A percentile compares a stretch with the other conserved stretches of the same genome.
phyloP scores from a whole-genome alignment of 1,140 invertebrate species.

The Phortica variegata region DNA sequence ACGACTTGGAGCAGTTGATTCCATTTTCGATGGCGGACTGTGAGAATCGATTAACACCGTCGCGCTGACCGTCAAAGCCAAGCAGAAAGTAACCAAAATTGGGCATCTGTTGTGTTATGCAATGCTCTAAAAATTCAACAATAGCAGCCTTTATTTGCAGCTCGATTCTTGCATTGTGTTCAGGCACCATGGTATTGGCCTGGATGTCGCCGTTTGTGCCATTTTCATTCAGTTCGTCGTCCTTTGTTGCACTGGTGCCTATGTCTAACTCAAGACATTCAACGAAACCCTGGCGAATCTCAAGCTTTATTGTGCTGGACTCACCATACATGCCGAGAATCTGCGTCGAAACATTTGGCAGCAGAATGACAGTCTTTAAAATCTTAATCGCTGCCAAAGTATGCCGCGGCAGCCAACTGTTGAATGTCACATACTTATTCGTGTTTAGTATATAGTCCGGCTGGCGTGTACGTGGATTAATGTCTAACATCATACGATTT shows the following conservation, averaged over 20 bases:
- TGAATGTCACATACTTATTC: slow-evolving; percentile 75
- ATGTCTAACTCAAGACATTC: slow-evolving; percentile 80
- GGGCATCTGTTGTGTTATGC: slow-evolving; percentile 72
- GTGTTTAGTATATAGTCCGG: slow-evolving; percentile 81
- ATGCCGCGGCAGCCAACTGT: slow-evolving; percentile 69
- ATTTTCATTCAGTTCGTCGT: slow-evolving; percentile 13
- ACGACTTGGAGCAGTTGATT: slow-evolving; percentile 78
- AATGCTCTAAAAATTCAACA: slow-evolving; percentile 72
- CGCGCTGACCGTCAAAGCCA: slow-evolving; percentile 75
- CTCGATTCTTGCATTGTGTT: slow-evolving; percentile 35
- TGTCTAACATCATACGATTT: slow-evolving; percentile 78
- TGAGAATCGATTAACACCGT: too few relatives aligned
- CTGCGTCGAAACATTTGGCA: slow-evolving; percentile 69
- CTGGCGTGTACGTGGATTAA: slow-evolving; percentile 73
- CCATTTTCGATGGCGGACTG: slow-evolving; percentile 70
- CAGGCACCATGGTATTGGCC: neutral
- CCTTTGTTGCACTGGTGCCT: slow-evolving; percentile 13
- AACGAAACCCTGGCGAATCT: slow-evolving; percentile 80
- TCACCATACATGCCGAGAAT: slow-evolving; percentile 71
- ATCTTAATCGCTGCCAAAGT: slow-evolving; percentile 71
- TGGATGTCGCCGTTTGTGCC: neutral
- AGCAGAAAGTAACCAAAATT: slow-evolving; percentile 88
- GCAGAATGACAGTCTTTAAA: slow-evolving; percentile 65
- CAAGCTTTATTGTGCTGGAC: slow-evolving; percentile 59
- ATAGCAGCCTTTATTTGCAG: slow-evolving; percentile 68